Conservation (phyloP, 2,113 vertebrate species). For the Australoheros scitulus region DNA sequence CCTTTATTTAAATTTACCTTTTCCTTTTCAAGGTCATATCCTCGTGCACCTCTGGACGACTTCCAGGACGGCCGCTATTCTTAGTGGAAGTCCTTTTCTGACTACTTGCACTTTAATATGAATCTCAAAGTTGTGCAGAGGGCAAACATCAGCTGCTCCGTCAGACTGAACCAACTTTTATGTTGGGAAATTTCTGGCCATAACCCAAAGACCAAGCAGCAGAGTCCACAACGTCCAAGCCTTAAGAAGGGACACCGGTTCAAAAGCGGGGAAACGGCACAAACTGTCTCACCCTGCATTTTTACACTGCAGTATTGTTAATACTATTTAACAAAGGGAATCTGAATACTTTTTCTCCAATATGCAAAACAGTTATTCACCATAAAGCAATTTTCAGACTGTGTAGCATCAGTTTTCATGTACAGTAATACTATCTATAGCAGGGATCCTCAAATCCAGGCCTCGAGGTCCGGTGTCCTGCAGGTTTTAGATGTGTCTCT, state of each 20-base stretch:
- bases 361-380: not conserved
- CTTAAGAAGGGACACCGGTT: not conserved
- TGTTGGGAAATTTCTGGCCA: not conserved
- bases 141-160: not conserved
- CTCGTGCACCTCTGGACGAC: not conserved
- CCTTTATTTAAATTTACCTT: not conserved
- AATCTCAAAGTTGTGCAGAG: not conserved
- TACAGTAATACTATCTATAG: not conserved
- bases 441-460: too few relatives aligned
- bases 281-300: not conserved
- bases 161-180: not conserved
- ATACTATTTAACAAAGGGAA: not conserved
- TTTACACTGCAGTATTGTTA: not conserved
- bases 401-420: not conserved
- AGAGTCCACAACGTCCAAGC: not conserved
- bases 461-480: too few relatives aligned
- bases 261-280: not conserved
- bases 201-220: not conserved
- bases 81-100: not conserved
- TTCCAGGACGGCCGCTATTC: not conserved
- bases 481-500: too few relatives aligned
- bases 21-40: not conserved
- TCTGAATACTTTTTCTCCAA: not conserved
- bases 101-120: not conserved
- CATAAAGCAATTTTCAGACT: not conserved